Base-by-base conservation (phyloP, 2,888 invertebrate genomes). In the Asteroscopus sphinx region DNA sequence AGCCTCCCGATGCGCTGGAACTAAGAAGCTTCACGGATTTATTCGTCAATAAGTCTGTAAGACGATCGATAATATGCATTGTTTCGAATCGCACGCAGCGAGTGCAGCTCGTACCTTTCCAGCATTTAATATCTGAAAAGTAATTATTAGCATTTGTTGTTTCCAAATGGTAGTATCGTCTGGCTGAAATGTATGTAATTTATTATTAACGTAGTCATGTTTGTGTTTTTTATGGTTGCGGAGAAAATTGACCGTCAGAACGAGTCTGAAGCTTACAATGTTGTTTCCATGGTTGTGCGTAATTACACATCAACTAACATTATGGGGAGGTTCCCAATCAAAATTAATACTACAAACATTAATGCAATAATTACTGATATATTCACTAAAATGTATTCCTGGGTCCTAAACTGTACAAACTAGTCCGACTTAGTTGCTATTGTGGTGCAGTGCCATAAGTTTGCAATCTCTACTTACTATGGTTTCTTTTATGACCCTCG, bases 161-260 rank as follows among this genome's bases (percentile, higher is more conserved):
- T 89, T 83, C 82, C 80, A 80, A 88, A 87, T 84, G 79, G 83
- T 80, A 76, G 78, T 83, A 86, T 83, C 80, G 81, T 85, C 81
- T 78, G 80, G 64, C 73, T 81, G 75, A 81, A 77, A 87, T 86
- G 82, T 83, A 74, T 85, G 80, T 89, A 81, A 89, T 89, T 90
- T 90, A 88, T 89, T 89, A 86, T 87, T 82, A 80, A 82, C 86
- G 84, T 85, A 86, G 86, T 86, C 83, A 89, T 83, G 85, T 88
- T 85, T 81, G 73, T 71, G 80, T 81, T 83, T 86, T 89, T 88
- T 89, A 89, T 86, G 86, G 76, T 56, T 80, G 83, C 72, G 66
- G 79, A 85, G 85, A 85, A 88, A 88, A 88, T 89, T 85, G 80
- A 82, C 83, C 79, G 79, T 82, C 84, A 80, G 80, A 82, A 83